phyloP scores from a whole-genome alignment of 2,113 vertebrate species.

The Polypterus bichir region DNA sequence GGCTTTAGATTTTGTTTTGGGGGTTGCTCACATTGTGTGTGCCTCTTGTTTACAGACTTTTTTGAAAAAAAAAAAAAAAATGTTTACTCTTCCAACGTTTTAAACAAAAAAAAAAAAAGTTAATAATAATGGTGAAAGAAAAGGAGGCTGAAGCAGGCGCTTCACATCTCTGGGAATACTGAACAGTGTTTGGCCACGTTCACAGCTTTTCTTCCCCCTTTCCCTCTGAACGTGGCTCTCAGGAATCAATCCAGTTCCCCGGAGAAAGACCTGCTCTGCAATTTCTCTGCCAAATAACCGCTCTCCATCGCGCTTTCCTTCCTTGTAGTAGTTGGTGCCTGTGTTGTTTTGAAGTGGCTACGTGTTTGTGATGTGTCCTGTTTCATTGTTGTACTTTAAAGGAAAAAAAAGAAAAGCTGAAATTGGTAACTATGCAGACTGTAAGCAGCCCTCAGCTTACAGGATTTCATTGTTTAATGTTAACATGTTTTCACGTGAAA shows the following conservation, averaged over 20 bases:
- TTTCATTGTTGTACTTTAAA: conserved; percentile 62
- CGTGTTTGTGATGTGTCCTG: conserved; percentile 58
- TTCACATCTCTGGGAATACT: conserved; percentile 98
- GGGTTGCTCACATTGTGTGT: conserved; percentile 60
- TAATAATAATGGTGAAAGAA: conserved; percentile 22
- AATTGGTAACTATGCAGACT: conserved; percentile 95
- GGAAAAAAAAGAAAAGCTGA: conserved; percentile 55
- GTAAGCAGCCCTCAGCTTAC: conserved; percentile 80
- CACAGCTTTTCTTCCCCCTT: conserved; percentile 75
- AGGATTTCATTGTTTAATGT: conserved; percentile 31
- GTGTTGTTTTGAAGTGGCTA: conserved; percentile 46
- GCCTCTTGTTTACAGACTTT: conserved; percentile 98
- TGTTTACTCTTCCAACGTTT: conserved; percentile 96
- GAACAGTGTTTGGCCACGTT: conserved; percentile 95
- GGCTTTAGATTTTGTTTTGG: conserved; percentile 93
- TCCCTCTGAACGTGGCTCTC: conserved; percentile 97
- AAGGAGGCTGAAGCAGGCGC: conserved; percentile 79
- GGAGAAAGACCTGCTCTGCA: conserved; percentile 74
- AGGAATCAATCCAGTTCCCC: conserved; percentile 89
- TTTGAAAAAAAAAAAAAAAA: conserved; percentile 64
- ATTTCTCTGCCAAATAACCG: conserved; percentile 92
- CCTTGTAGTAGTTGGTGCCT: too few species aligned
- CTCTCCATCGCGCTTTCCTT: conserved; percentile 30
- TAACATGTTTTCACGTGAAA: conserved; percentile 14
- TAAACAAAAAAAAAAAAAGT: conserved; percentile 42